phyloP scores from a whole-genome alignment of 2,797 vertebrate genomes.

The Monodelphis domestica region DNA sequence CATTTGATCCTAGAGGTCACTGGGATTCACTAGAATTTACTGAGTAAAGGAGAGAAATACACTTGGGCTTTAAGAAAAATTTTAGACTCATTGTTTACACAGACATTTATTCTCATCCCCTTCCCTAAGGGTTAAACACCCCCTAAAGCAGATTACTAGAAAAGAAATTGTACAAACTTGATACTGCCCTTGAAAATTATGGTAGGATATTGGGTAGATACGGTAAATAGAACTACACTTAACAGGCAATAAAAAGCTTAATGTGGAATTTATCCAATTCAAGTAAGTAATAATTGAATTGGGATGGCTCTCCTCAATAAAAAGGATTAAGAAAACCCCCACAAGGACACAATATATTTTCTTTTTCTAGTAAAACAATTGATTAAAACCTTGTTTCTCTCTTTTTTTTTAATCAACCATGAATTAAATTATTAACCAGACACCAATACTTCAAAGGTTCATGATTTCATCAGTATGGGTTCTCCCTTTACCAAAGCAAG shows the following conservation, averaged over 20 bases:
- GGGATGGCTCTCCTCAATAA: conserved; percentile 22
- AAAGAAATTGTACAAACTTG: conserved; percentile 44
- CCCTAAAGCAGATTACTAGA: conserved; percentile 19
- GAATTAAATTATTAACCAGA: neutral
- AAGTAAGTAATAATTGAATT: conserved; percentile 43
- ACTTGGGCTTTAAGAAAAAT: neutral
- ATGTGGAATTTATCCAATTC: neutral
- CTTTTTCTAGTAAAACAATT: conserved; percentile 47
- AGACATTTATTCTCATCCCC: conserved; percentile 31
- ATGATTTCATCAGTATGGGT: neutral
- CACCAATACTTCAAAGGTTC: neutral
- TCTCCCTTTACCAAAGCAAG: neutral
- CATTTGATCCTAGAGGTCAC: neutral
- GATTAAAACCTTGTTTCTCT: conserved; percentile 34
- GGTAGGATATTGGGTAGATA: neutral
- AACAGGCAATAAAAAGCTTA: neutral
- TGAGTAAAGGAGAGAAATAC: neutral
- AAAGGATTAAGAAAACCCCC: conserved; percentile 49
- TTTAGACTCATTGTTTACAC: conserved; percentile 33
- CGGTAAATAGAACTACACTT: neutral
- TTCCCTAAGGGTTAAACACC: conserved; percentile 29
- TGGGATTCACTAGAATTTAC: neutral
- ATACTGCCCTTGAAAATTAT: neutral
- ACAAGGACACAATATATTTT: neutral
- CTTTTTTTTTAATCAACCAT: neutral